Conservation (phyloP, 2,113 vertebrate genomes). For the Sporophila hypoxantha region DNA sequence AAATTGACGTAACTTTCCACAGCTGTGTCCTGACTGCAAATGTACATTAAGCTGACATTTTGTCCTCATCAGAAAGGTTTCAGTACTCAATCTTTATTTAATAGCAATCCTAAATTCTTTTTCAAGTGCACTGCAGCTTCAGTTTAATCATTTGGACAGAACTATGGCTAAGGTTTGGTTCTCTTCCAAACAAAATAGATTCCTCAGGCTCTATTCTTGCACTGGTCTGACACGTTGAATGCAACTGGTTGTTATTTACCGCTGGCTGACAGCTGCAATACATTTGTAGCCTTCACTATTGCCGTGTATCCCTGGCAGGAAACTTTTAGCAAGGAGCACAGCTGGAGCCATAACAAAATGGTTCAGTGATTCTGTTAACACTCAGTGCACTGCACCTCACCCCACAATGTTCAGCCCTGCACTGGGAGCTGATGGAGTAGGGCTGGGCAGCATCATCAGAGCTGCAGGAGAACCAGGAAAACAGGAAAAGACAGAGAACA, state of each 20-base stretch:
- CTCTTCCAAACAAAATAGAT: not conserved
- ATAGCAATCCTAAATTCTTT: not conserved
- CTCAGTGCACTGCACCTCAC: not conserved
- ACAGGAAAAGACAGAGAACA: not conserved
- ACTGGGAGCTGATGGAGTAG: not conserved
- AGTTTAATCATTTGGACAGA: not conserved
- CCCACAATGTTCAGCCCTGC: not conserved
- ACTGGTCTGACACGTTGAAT: not conserved
- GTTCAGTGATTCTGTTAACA: not conserved
- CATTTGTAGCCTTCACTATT: not conserved
- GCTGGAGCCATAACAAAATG: not conserved
- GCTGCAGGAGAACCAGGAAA: not conserved
- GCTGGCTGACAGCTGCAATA: not conserved
- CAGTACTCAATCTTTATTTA: not conserved
- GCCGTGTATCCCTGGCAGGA: not conserved
- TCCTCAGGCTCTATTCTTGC: not conserved
- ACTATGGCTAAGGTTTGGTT: not conserved
- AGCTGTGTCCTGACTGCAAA: not conserved
- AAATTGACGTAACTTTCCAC: not conserved
- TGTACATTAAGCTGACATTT: not conserved
- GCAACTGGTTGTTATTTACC: not conserved
- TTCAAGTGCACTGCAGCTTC: not conserved
- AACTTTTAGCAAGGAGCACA: not conserved
- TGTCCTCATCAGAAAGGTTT: not conserved
- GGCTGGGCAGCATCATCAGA: not conserved